Evolutionary conservation across 2,113 vertebrate species (phyloP), one percentile per base, ranked within the genome.

Genomic region (Ariopsis seemanni): DNA sequence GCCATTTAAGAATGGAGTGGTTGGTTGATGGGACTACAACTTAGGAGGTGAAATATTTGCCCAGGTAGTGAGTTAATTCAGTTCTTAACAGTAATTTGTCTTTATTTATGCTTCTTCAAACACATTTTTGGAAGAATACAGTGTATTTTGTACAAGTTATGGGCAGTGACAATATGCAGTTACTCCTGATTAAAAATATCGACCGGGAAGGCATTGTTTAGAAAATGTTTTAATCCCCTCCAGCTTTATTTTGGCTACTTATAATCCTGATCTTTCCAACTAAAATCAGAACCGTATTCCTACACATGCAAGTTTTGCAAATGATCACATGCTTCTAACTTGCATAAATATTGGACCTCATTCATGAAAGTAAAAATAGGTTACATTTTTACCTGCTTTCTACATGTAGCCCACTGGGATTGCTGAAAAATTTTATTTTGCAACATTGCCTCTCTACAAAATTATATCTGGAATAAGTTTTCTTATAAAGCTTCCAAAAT

Each of bases 401-500:
- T 81, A 42, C 55, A 34, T 20, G 1, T 34, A 34, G n/a, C 52
- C 25, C 1, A 30, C 25, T 25, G 3, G 77, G 27, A 22, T 27
- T 80, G 7, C 17, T 0, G 7, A 34, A 57, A 57, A 9, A 1
- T 27, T 27, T 18, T 80, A 80, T 34, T 42, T 58, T 34, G 27
- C 78, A 12, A 42, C 5, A 5, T 62, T 34, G 11, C 42, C 78
- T 42, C 57, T 81, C 55, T 82, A 62, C 79, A 82, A 82, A 82
- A 62, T 82, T 62, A 62, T 34, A 62, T 82, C 34, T 82, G 20
- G 57, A 48, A 82, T 62, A 60, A 57, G 14, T 14, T 80, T 34
- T 80, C 52, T 80, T 80, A 57, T 10, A 30, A 30, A 80, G 57
- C 15, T 25, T 42, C 25, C 52, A 79, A 82, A 81, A 60, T 81